phyloP scores from a whole-genome alignment of 2,888 invertebrate species.

The Miltochrista miniata region DNA sequence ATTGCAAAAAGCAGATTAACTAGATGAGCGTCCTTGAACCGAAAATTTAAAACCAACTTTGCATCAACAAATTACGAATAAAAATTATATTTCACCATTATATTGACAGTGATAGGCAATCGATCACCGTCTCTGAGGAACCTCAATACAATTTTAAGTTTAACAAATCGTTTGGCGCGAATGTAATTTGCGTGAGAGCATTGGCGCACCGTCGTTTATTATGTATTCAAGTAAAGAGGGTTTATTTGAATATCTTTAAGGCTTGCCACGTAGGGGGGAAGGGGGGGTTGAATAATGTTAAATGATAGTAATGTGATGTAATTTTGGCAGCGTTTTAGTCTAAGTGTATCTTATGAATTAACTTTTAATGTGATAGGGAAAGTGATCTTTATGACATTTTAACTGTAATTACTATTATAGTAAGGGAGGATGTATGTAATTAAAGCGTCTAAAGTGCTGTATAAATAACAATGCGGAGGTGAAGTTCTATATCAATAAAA shows the following conservation, averaged over 20 bases:
- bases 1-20: no score
- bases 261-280: background rate
- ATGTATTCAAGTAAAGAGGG: constrained; percentile 24
- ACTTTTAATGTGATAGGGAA: background rate
- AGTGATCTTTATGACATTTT: background rate
- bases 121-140: constrained; percentile 53
- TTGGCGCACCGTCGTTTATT: constrained; percentile 37
- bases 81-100: constrained; percentile 18
- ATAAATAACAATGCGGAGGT: no score
- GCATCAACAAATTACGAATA: constrained; percentile 11
- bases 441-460: no score
- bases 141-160: constrained; percentile 51
- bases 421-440: no score
- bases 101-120: constrained; percentile 65
- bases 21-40: no score
- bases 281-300: constrained; percentile 2
- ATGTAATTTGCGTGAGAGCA: constrained; percentile 70
- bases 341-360: background rate
- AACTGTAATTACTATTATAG: no score
- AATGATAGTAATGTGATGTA: constrained; percentile 14
- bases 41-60: background rate
- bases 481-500: no score
- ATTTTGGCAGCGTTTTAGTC: constrained; percentile 8
- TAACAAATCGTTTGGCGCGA: constrained; percentile 65
- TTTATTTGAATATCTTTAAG: constrained; percentile 14